Conservation (phyloP, 2,888 invertebrate genomes). For the Nomada goodeniana region DNA sequence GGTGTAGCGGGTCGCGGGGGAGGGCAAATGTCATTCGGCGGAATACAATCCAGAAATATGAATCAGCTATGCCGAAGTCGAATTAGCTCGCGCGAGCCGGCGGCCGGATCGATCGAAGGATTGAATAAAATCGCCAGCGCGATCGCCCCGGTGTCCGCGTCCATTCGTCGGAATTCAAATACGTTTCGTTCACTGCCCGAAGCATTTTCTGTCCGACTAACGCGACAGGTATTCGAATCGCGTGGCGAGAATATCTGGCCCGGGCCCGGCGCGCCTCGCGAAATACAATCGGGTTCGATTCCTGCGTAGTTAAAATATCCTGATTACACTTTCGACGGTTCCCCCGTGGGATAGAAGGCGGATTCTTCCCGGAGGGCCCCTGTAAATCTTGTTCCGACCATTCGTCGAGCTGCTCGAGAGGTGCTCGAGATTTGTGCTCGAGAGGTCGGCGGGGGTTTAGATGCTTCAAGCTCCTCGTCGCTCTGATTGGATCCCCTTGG, state of each 20-base stretch:
- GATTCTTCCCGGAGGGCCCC: conserved; percentile 33
- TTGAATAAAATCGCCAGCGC: conserved; percentile 44
- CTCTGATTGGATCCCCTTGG: conserved; percentile 71
- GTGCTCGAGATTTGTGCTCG: conserved; percentile 60
- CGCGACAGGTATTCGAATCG: conserved; percentile 39
- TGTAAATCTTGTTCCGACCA: conserved; percentile 61
- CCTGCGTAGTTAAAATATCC: conserved; percentile 54
- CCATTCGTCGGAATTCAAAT: not conserved
- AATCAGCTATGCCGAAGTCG: conserved; percentile 46
- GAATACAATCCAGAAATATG: conserved; percentile 62
- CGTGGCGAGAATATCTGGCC: conserved; percentile 24
- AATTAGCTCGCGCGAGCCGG: not conserved
- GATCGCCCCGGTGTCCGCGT: not conserved
- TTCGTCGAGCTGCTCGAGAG: conserved; percentile 48
- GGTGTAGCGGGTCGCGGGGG: conserved; percentile 25
- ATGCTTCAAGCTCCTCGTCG: conserved; percentile 49
- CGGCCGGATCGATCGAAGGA: conserved; percentile 39
- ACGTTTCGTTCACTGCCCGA: not conserved
- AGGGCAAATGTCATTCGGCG: conserved; percentile 20
- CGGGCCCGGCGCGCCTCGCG: not conserved
- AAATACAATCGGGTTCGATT: conserved; percentile 30
- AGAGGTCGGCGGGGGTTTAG: conserved; percentile 53
- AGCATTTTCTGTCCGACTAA: conserved; percentile 10
- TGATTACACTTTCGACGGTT: conserved; percentile 50
- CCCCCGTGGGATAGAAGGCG: conserved; percentile 19